Percentiles rank a stretch among this genome's conserved stretches.
These are phyloP conservation scores for Neria commutata DNA, from an alignment of 2,888 invertebrate genomes.

Conservation along the genomic window DNA sequence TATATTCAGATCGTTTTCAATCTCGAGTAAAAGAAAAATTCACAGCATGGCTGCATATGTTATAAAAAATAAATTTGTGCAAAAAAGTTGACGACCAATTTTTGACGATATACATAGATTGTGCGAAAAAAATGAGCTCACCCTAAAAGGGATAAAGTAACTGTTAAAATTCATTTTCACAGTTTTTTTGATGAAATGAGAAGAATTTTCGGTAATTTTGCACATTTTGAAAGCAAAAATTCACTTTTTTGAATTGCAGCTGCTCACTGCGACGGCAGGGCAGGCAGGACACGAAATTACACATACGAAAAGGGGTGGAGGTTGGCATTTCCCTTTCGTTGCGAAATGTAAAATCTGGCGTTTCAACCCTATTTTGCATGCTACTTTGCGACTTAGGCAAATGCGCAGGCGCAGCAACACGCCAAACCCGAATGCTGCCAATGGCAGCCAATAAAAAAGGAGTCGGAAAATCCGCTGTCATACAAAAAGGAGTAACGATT, in stretches of 20 bases:
- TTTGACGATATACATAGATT: too few species aligned
- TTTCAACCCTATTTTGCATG: constrained; percentile 51
- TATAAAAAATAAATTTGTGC: too few species aligned
- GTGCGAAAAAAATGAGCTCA: too few species aligned
- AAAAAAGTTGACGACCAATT: too few species aligned
- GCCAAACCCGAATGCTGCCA: neutral
- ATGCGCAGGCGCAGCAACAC: neutral
- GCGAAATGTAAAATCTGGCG: neutral
- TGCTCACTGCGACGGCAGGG: neutral
- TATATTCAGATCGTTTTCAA: too few species aligned
- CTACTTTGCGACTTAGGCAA: constrained; percentile 2
- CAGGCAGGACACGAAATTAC: constrained; percentile 23
- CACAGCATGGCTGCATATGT: too few species aligned
- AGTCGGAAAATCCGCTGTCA: constrained; percentile 4
- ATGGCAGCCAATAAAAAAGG: constrained; percentile 25
- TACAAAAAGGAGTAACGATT: constrained; percentile 15
- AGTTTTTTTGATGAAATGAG: too few species aligned
- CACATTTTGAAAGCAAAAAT: constrained; percentile 27
- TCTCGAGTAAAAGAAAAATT: too few species aligned
- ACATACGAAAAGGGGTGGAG: constrained; percentile 28
- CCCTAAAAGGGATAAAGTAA: too few species aligned
- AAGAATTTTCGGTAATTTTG: too few species aligned
- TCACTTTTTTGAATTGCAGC: constrained; percentile 11
- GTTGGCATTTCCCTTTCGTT: constrained; percentile 33
- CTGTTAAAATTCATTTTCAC: too few species aligned